Evolutionary conservation across 2,888 invertebrate species (phyloP), one percentile per base, ranked within the genome.

Genomic region (Corythucha ciliata): DNA sequence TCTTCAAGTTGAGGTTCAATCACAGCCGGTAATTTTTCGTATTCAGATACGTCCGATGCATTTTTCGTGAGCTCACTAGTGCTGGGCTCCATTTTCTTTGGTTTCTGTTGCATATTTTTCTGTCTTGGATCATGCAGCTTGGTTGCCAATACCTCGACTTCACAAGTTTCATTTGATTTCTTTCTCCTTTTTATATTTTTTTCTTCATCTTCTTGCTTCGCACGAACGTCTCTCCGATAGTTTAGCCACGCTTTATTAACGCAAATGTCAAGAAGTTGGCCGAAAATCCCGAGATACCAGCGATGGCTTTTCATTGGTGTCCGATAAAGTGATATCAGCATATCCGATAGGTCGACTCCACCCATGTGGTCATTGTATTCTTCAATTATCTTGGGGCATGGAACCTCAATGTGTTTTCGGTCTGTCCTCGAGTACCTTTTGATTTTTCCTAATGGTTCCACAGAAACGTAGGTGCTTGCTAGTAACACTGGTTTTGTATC

Each of bases 401-500:
- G 14, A 6, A 47, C 33, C 16, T 47, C n/a, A 42, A 16, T 3
- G 5, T 16, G 14, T 27, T 16, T 29, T 12, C 16, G 3, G 10
- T 56, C 47, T 16, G 25, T 34, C 6, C 39, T 20, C 12, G 33
- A 49, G 47, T 46, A 58, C 8, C 58, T 36, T 37, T 51, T 52
- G 24, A 53, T 45, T 20, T 3, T 46, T 46, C 32, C 34, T 12
- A 49, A 2, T 22, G 58, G 58, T 18, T 54, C 39, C 8, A 53
- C 34, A 25, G 36, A 8, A 33, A 53, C 54, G 48, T 34, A 59
- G 26, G 57, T 57, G 25, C 58, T 57, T n/a, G 41, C 34, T 27
- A 60, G 50, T 4, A 50, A 52, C 4, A 62, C 60, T 24, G 53
- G 32, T 45, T 56, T 61, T 40, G 58, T 59, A 40, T 60, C 60